Evolutionary conservation across 2,113 vertebrate species (phyloP).

Genomic region (Apeltes quadracus): DNA sequence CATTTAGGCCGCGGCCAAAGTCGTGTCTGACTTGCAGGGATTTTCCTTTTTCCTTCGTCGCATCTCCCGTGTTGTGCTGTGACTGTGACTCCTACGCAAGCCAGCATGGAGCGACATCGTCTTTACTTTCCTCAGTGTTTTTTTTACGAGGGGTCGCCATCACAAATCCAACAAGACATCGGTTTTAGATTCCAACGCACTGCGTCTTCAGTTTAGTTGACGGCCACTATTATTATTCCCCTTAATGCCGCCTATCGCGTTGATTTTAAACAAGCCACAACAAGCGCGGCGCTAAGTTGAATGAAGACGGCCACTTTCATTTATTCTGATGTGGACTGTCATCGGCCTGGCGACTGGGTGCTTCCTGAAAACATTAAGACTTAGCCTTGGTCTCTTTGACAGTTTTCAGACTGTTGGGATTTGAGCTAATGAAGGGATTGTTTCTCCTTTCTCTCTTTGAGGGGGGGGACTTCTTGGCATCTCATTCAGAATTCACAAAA

Average conservation of each 20-base stretch:
- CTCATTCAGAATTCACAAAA: neutral
- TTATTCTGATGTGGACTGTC: constrained; percentile 21
- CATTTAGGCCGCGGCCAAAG: constrained; percentile 47
- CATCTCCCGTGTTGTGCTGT: constrained; percentile 19
- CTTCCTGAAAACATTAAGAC: neutral
- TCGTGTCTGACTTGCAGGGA: constrained; percentile 49
- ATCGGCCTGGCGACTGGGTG: neutral
- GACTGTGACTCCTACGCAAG: constrained; percentile 6
- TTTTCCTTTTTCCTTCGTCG: constrained; percentile 65
- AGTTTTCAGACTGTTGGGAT: neutral
- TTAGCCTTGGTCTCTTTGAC: neutral
- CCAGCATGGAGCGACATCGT: neutral
- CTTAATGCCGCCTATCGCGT: neutral
- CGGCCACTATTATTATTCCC: constrained; percentile 2
- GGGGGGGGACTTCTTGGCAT: neutral
- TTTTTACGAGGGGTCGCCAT: constrained; percentile 8
- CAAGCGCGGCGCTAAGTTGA: constrained; percentile 1
- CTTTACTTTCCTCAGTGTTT: constrained; percentile 9
- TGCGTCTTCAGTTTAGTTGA: constrained; percentile 9
- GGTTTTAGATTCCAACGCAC: neutral
- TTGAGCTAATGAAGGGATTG: neutral
- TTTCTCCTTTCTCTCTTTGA: neutral
- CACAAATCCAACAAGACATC: constrained; percentile 18
- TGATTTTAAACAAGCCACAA: neutral
- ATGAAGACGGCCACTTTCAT: constrained; percentile 11